Base-by-base conservation (phyloP, 1,140 invertebrate species). In the Pseudachorutes palmiensis region DNA sequence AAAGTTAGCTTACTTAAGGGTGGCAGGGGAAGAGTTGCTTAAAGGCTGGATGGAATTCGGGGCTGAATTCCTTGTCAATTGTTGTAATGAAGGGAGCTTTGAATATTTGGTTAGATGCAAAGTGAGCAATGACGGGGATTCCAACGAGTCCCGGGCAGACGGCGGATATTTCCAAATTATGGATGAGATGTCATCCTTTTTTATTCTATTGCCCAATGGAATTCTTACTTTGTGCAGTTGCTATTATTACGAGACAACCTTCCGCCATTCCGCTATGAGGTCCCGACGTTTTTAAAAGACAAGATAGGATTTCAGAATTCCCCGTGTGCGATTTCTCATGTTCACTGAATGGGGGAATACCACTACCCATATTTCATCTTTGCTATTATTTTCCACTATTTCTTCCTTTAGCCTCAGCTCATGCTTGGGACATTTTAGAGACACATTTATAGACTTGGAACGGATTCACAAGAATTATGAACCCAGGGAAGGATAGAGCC, bases 181-280 rank as follows among this genome's bases (percentile, higher is more conserved):
- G 66, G 61, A 68, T 68, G 66, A 68, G 65, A 49, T 68, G 66
- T 58, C 58, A 57, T 68, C 51, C 58, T 68, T 68, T 63, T 62
- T 68, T 57, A 19, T 57, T 28, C 51, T 24, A 57, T 22, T 57
- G 51, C n/a, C n/a, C n/a, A n/a, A n/a, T n/a, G n/a, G n/a, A n/a
- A n/a, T n/a, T n/a, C n/a, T n/a, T n/a, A n/a, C n/a, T n/a, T n/a
- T n/a, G n/a, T n/a, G n/a, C n/a, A n/a, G n/a, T n/a, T n/a, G n/a
- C n/a, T n/a, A n/a, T n/a, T n/a, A n/a, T n/a, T n/a, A n/a, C n/a
- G n/a, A n/a, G n/a, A n/a, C n/a, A n/a, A n/a, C n/a, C n/a, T n/a
- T n/a, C n/a, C n/a, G n/a, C n/a, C n/a, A n/a, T n/a, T n/a, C n/a
- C n/a, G n/a, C n/a, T n/a, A n/a, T n/a, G n/a, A n/a, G n/a, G n/a